Base-by-base conservation (phyloP, 2,113 vertebrate species). In the Fregetta grallaria region DNA sequence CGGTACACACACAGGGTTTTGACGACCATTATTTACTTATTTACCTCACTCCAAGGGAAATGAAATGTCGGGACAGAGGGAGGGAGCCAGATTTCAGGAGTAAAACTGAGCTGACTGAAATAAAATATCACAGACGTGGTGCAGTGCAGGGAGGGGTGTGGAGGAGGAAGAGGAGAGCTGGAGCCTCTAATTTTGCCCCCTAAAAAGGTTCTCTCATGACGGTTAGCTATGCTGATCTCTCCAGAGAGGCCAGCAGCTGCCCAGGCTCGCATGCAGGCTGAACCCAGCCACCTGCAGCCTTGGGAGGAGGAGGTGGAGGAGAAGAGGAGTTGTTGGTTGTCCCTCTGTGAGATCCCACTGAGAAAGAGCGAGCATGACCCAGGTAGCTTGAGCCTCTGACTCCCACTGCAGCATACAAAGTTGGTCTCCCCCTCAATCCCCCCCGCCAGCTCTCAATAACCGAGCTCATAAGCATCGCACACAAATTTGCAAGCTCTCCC, bases 61-160 rank as follows among this genome's bases (percentile, higher is more conserved):
- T 36, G 11, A 95, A 93, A 94, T 80, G n/a, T 34, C 6, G 49
- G 66, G 66, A 77, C 50, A 56, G 44, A 78, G 56, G 84, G 86
- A 94, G 68, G 52, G 79, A 93, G 67, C 74, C 74, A 94, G 71
- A 36, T 56, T 97, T 97, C 93, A 89, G 86, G 58, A 82, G 76
- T 56, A 96, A 84, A 80, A 56, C 68, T 63, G 65, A 55, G 84
- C 79, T 89, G 93, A 78, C 91, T 74, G 80, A 84, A 92, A 96
- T 84, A 82, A 96, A 95, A 42, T 32, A 65, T 36, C 44, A 56
- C 83, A 78, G 81, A 49, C 0, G 0, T 2, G 3, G 44, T 71
- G 45, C 2, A 12, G 63, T 30, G 21, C 14, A 14, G 67, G 45
- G 50, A 4, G 10, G 7, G 25, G 19, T 14, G 44, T 15, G 15